phyloP scores from a whole-genome alignment of 2,888 invertebrate genomes.

The Caenorhabditis sp. region DNA sequence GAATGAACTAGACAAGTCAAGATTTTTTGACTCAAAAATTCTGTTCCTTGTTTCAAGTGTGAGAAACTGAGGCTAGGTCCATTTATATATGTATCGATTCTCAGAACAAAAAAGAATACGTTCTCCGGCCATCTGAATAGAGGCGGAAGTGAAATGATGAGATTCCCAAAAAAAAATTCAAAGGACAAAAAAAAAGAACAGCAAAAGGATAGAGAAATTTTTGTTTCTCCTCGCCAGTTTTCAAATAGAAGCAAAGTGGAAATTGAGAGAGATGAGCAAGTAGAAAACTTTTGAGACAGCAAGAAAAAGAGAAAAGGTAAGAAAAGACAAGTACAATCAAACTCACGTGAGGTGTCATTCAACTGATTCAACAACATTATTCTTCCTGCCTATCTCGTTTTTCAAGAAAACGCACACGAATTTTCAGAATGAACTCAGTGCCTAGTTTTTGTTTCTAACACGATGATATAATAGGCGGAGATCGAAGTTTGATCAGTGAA shows the following conservation, averaged over 20 bases:
- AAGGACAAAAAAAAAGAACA: background rate
- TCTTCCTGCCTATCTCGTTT: no score
- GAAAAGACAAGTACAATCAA: background rate
- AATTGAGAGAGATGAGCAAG: background rate
- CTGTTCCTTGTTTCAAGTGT: no score
- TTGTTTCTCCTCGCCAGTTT: background rate
- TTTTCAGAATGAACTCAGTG: background rate
- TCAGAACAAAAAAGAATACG: no score
- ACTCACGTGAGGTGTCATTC: background rate
- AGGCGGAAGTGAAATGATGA: constrained; percentile 1
- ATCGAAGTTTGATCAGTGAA: background rate
- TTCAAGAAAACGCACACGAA: no score
- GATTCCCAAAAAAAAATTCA: constrained; percentile 1
- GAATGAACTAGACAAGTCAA: no score
- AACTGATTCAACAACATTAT: no score
- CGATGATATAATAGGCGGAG: background rate
- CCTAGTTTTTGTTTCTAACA: background rate
- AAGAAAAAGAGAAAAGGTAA: constrained; percentile 7
- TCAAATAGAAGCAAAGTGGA: constrained; percentile 1
- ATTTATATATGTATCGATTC: no score
- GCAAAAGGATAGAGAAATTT: background rate
- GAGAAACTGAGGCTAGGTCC: no score
- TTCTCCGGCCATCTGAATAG: no score
- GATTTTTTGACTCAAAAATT: no score
- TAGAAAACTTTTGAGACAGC: background rate